A percentile compares a stretch with the other conserved stretches of the same genome.
phyloP scores from a whole-genome alignment of 2,113 vertebrate genomes.

The Pandion haliaetus region DNA sequence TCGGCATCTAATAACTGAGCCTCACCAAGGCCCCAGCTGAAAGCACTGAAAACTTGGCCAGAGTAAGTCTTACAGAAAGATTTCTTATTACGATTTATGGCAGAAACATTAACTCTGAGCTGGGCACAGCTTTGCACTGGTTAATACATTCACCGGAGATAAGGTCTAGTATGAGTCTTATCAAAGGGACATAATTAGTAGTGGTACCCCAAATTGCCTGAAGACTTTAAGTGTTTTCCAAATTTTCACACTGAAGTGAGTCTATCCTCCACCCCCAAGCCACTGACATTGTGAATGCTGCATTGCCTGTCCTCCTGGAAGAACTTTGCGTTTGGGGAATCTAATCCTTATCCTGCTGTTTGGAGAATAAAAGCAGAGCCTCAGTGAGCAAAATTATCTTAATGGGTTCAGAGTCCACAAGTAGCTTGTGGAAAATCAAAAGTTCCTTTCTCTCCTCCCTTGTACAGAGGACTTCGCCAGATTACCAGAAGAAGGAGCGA shows the following conservation, averaged over 20 bases:
- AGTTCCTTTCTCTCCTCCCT: not conserved
- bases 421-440: not conserved
- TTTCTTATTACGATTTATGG: not conserved
- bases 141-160: not conserved
- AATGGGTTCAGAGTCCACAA: not conserved
- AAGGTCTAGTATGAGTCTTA: not conserved
- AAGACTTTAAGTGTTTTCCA: not conserved
- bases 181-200: not conserved
- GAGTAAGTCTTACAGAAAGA: not conserved
- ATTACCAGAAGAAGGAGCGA: not conserved
- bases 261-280: not conserved
- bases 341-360: not conserved
- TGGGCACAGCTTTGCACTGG: not conserved
- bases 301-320: not conserved
- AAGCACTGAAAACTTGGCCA: not conserved
- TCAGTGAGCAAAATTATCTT: not conserved
- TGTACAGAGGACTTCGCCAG: not conserved
- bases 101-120: not conserved
- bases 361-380: not conserved
- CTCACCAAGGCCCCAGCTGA: fast-evolving
- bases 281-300: fast-evolving
- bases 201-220: not conserved
- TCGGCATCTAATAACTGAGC: fast-evolving
- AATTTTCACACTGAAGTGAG: not conserved
- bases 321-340: not conserved